Base-by-base conservation (phyloP, 2,113 vertebrate species). In the Dipodomys merriami region DNA sequence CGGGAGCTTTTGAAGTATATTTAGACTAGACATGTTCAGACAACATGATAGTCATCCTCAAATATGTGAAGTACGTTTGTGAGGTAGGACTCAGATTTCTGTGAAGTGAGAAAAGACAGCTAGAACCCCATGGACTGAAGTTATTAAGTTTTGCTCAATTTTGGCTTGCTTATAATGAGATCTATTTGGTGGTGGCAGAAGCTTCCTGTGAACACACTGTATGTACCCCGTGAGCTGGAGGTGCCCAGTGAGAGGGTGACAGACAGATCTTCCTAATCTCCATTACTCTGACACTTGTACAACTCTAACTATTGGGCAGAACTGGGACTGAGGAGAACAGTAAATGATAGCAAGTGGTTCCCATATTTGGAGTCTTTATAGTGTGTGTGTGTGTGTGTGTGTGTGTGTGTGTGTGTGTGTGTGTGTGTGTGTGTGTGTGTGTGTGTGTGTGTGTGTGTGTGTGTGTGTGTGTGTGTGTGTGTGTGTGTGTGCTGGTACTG, bases 251-350 rank as follows among this genome's bases (percentile, higher is more conserved):
- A 13, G 44, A 20, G 44, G 2, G 16, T 27, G 57, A 69, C 9
- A 49, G 19, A 3, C 30, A 53, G 44, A 30, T 33, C 64, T 19
- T 74, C 30, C 81, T 12, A 49, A 12, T 12, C 7, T 6, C 4
- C 44, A 44, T 23, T 27, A 65, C 22, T 64, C 39, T 65, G 27
- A 72, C 78, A n/a, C 25, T 85, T 7, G 0, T 29, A 29, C 68
- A 29, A 27, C 1, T 82, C 39, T 69, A 74, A 67, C 9, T 80
- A 44, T 19, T 33, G 3, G 11, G 13, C 33, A 77, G 30, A 94
- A 79, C 1, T 44, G 16, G n/a, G 30, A n/a, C 10, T 6, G 0
- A 0, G 16, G 3, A 1, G 39, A 57, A 13, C 53, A 57, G 15
- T 72, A 64, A 93, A 65, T 49, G 18, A 35, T 20, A 46, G 22